These are phyloP conservation scores for Eurytoma adleriae DNA, from an alignment of 2,888 invertebrate genomes.

Conservation along the genomic window DNA sequence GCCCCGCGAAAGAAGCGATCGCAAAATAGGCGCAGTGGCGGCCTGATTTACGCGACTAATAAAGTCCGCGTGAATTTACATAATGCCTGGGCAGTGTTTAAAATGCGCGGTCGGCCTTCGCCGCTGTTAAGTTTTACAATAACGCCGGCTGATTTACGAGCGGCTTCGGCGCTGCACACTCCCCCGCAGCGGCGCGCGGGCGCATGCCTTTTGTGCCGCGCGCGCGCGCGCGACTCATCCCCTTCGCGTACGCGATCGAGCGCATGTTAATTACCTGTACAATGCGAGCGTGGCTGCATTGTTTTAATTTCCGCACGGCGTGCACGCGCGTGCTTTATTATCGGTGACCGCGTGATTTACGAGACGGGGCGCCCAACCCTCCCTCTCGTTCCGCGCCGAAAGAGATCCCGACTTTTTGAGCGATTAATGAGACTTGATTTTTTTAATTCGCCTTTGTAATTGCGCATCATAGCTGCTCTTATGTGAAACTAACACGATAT, in stretches of 20 bases:
- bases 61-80: conserved; percentile 69
- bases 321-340: conserved; percentile 59
- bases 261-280: conserved; percentile 65
- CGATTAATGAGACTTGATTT: no score
- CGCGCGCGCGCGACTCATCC: neutral
- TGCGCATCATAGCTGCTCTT: no score
- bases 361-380: neutral
- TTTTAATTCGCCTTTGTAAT: no score
- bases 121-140: conserved; percentile 64
- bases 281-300: conserved; percentile 56
- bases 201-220: no score
- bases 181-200: neutral
- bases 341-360: conserved; percentile 63
- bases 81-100: conserved; percentile 63
- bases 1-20: neutral
- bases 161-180: conserved; percentile 51
- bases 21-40: conserved; percentile 9
- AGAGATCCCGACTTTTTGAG: no score
- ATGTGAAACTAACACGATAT: no score
- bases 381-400: no score
- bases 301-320: conserved; percentile 62
- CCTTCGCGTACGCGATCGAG: neutral
- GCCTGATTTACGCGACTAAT: conserved; percentile 68
- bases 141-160: conserved; percentile 68
- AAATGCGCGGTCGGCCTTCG: conserved; percentile 53